Conservation (phyloP, 2,113 vertebrate species). For the Speoplatyrhinus poulsoni region DNA sequence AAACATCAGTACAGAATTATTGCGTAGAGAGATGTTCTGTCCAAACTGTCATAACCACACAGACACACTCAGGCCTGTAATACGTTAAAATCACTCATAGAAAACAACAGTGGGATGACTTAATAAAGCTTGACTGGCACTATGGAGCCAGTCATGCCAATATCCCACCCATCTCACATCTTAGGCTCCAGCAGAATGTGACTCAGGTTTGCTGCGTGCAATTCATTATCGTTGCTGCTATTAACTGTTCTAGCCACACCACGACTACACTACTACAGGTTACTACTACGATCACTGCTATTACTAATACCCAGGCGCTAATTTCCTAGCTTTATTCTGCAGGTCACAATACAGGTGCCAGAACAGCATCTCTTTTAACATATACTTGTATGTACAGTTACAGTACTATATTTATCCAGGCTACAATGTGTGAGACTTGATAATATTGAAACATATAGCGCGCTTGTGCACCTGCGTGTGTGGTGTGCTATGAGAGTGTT, state of each 20-base stretch:
- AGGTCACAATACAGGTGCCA: conserved; percentile 59
- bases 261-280: conserved; percentile 20
- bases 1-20: neutral
- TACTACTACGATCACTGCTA: conserved; percentile 34
- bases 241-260: conserved; percentile 59
- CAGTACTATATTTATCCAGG: conserved; percentile 13
- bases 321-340: conserved; percentile 59
- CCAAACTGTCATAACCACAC: conserved; percentile 59
- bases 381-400: conserved; percentile 42
- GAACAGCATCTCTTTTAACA: conserved; percentile 40
- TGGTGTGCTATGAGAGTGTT: conserved; percentile 18
- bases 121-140: conserved; percentile 39
- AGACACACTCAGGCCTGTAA: conserved; percentile 13
- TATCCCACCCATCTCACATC: conserved; percentile 44
- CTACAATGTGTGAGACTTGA: neutral
- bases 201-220: conserved; percentile 73
- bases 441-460: conserved; percentile 11
- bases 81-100: conserved; percentile 23
- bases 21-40: conserved; percentile 18
- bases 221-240: conserved; percentile 64
- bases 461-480: neutral
- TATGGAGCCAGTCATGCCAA: conserved; percentile 31
- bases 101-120: conserved; percentile 42
- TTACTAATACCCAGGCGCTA: conserved; percentile 61
- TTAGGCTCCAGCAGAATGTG: conserved; percentile 52